phyloP scores from a whole-genome alignment of 2,797 vertebrate species.

The Myotis pilosus region DNA sequence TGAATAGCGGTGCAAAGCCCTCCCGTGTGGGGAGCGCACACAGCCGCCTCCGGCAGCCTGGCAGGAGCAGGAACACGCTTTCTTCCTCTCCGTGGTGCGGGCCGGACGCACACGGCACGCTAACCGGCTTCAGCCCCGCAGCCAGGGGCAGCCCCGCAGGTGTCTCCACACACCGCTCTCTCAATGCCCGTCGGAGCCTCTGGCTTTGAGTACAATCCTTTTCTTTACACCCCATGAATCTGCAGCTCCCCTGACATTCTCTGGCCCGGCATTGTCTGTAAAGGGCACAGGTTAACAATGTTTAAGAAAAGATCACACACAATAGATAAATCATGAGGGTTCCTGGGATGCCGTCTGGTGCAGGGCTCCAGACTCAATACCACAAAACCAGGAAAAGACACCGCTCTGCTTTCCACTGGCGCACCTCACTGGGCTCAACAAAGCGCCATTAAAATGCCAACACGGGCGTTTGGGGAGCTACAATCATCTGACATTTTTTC shows the following conservation, averaged over 20 bases:
- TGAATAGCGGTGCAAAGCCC: conserved; percentile 6
- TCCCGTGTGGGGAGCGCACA: conserved; percentile 8
- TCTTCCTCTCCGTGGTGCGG: not conserved
- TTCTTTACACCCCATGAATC: conserved; percentile 23
- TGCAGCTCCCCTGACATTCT: conserved; percentile 49
- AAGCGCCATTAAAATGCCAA: conserved; percentile 66
- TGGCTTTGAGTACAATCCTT: conserved; percentile 49
- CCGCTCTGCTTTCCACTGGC: not conserved
- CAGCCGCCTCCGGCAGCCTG: not conserved
- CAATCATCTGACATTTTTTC: conserved; percentile 75
- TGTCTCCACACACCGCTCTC: not conserved
- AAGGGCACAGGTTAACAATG: conserved; percentile 67
- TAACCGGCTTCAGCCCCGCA: not conserved
- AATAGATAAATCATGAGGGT: conserved; percentile 64
- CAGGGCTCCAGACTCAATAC: not conserved
- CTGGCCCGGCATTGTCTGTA: conserved; percentile 59
- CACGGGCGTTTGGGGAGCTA: conserved; percentile 53
- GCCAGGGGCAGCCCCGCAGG: not conserved
- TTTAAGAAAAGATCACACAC: conserved; percentile 67
- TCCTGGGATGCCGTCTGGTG: not conserved
- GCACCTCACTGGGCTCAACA: not conserved
- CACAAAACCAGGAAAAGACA: not conserved
- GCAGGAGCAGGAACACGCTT: not conserved
- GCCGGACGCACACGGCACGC: conserved; percentile 7
- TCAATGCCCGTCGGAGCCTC: not conserved